Percentiles rank a stretch among this genome's conserved stretches.
phyloP scores from a whole-genome alignment of 2,113 vertebrate species.

The Eudyptes chrysolophus region DNA sequence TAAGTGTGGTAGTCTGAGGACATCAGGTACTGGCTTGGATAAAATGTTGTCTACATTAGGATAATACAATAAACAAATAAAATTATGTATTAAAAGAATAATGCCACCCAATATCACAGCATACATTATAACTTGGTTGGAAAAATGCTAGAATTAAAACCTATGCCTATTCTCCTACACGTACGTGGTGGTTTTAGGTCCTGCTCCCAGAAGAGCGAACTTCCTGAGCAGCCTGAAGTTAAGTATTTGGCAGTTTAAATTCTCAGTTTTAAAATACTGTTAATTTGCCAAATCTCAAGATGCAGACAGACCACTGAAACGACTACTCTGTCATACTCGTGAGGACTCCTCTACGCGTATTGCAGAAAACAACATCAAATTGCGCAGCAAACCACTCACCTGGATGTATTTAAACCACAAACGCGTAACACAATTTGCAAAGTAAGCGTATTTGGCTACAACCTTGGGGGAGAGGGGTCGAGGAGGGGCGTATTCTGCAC shows the following conservation, averaged over 20 bases:
- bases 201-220: neutral
- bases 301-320: neutral
- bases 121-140: neutral
- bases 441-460: accelerated
- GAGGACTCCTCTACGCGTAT: neutral
- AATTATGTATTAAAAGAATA: neutral
- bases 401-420: neutral
- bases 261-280: neutral
- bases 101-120: neutral
- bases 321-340: too few species aligned
- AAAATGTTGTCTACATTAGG: neutral
- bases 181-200: neutral
- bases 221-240: neutral
- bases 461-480: neutral
- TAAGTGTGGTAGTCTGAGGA: neutral
- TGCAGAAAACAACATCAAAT: too few species aligned
- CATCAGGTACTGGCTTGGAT: neutral
- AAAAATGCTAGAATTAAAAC: neutral
- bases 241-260: neutral
- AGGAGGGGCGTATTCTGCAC: too few species aligned
- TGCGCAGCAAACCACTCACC: neutral
- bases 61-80: neutral
- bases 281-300: neutral
- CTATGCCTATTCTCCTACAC: neutral
- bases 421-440: accelerated